Evolutionary conservation across 2,113 vertebrate species (phyloP).

Genomic region (Pyrgilauda ruficollis): DNA sequence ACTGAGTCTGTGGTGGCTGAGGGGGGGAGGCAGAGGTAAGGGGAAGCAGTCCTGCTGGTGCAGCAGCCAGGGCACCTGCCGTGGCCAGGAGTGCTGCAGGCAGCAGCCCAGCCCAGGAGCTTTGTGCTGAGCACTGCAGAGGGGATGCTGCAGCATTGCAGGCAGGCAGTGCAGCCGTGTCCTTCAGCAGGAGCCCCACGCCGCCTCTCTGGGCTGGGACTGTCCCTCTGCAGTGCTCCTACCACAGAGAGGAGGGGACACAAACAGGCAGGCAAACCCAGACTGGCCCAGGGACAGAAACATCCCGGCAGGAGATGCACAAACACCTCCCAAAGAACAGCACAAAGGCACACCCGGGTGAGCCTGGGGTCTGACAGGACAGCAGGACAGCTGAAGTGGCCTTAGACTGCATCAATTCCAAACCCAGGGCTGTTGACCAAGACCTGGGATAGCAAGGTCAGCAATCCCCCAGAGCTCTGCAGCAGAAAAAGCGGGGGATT

Average conservation of each 20-base stretch:
- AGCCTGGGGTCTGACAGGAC: neutral
- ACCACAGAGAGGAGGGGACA: neutral
- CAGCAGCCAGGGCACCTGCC: neutral
- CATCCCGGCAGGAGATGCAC: neutral
- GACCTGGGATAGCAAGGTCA: neutral
- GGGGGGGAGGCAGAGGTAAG: neutral
- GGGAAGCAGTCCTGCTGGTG: neutral
- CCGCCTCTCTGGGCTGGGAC: neutral
- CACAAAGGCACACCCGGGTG: neutral
- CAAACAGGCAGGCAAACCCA: neutral
- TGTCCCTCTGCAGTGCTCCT: conserved; percentile 9
- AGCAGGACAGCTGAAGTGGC: neutral
- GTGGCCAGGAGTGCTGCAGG: neutral
- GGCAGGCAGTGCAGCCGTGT: conserved; percentile 24
- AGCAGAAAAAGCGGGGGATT: neutral
- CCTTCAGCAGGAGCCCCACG: conserved; percentile 31
- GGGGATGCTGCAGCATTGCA: conserved; percentile 53
- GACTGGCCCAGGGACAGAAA: neutral
- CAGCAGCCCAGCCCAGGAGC: neutral
- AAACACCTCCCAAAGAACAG: neutral
- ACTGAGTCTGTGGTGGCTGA: neutral
- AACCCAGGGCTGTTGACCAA: neutral
- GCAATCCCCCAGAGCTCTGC: neutral
- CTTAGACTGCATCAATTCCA: neutral
- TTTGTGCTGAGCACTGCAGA: conserved; percentile 52